These are phyloP conservation scores for Sebastes flavidus DNA, from an alignment of 2,797 vertebrate genomes.

Conservation along the genomic window DNA sequence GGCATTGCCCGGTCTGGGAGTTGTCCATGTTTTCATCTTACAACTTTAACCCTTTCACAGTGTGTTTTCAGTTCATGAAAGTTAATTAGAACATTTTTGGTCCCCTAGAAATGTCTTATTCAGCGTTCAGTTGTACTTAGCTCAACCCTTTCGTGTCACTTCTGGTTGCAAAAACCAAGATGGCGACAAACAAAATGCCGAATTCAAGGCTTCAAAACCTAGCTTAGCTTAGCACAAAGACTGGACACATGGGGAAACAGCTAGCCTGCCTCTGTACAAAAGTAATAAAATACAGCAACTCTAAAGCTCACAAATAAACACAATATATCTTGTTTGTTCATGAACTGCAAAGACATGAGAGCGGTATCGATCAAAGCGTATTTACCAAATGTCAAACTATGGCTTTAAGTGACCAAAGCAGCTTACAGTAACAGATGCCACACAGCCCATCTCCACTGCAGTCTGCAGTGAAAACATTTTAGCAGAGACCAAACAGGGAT, in stretches of 20 bases:
- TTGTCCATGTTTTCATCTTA: too few relatives aligned
- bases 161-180: too few relatives aligned
- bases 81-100: too few relatives aligned
- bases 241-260: neutral
- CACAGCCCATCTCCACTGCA: neutral
- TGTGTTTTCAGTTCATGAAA: too few relatives aligned
- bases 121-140: too few relatives aligned
- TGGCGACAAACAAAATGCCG: too few relatives aligned
- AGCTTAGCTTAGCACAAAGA: neutral
- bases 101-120: too few relatives aligned
- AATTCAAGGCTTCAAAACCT: neutral
- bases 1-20: too few relatives aligned
- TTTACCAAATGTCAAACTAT: neutral
- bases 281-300: neutral
- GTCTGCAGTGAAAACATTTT: conserved; percentile 32
- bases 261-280: neutral
- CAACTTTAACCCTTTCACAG: too few relatives aligned
- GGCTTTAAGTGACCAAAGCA: neutral
- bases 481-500: conserved; percentile 31
- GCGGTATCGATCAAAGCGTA: neutral
- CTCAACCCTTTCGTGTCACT: too few relatives aligned
- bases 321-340: neutral
- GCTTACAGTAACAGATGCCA: neutral
- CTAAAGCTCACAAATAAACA: neutral
- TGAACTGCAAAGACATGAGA: neutral